Evolutionary conservation across 2,113 vertebrate genomes (phyloP), one percentile per base, ranked within the genome.

Genomic region (Puffinus mauretanicus): DNA sequence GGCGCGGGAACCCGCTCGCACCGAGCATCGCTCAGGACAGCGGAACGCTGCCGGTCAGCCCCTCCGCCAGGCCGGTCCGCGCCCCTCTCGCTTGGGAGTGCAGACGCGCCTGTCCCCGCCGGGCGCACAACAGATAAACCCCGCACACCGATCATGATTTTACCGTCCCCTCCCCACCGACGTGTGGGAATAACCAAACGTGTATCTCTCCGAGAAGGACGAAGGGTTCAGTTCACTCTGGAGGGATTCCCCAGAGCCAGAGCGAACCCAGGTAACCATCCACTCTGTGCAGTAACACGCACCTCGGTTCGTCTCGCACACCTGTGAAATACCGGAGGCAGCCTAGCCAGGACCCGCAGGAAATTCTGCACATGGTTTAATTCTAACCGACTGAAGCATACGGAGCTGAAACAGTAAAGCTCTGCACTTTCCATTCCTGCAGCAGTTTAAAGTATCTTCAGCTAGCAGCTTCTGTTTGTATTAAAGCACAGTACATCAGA

Each of bases 1-100:
- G 51, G 30, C 20, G 77, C 82, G 13, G 78, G 84, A 71, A 34
- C 27, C 55, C 26, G 44, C 47, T 36, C 11, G 67, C 32, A 0
- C 7, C 0, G 38, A 2, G 26, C 0, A 25, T 71, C 0, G 71
- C 1, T n/a, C 12, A 0, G 69, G 19, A 62, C 65, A 16, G 2
- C n/a, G 0, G 75, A 83, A 22, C 38, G 82, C 70, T 2, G 86
- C 79, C 0, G 36, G 6, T 29, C 11, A 17, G 51, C 42, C 5
- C 0, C 40, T 3, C 38, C 5, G 2, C 11, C 13, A 2, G 13
- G 7, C 4, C 27, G 46, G 34, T 6, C 19, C 20, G 52, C 65
- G 18, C 21, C 54, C 52, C 60, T 1, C 46, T 4, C 3, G 44
- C 52, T 30, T 1, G 2, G 7, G 17, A 17, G 4, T 2, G 7